A percentile compares a stretch with the other conserved stretches of the same genome.
These are phyloP conservation scores for Melanotaenia parkinsoni DNA, from an alignment of 2,797 vertebrate genomes.

Conservation along the genomic window DNA sequence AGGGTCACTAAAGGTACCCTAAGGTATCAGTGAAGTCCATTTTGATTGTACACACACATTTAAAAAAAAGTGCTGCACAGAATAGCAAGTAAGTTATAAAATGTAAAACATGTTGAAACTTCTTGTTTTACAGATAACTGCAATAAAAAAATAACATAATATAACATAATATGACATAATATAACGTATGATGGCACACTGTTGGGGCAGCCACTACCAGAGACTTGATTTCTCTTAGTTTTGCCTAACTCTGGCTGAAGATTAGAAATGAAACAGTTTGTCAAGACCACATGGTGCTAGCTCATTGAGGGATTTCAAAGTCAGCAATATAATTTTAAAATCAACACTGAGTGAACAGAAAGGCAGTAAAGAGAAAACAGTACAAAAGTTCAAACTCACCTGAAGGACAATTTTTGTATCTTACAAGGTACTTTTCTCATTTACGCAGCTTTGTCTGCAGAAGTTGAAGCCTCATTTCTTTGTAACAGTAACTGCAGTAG, in stretches of 20 bases:
- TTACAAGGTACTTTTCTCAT: not conserved
- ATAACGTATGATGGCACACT: not conserved
- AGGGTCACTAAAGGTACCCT: not conserved
- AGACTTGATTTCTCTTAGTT: not conserved
- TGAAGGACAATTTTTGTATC: not conserved
- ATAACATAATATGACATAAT: not conserved
- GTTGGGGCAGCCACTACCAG: not conserved
- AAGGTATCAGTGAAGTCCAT: too few species aligned
- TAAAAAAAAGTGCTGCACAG: too few species aligned
- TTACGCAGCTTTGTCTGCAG: not conserved
- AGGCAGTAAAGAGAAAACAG: not conserved
- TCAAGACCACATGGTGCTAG: not conserved
- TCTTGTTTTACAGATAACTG: not conserved
- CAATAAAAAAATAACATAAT: not conserved
- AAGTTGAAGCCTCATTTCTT: not conserved
- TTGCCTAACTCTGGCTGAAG: not conserved
- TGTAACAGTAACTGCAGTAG: not conserved
- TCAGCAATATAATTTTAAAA: not conserved
- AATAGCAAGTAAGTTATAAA: too few species aligned
- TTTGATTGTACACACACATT: too few species aligned
- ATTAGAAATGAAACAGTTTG: not conserved
- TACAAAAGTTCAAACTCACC: not conserved
- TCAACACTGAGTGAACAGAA: not conserved
- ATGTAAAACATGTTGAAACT: too few species aligned
- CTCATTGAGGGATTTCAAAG: slow-evolving; percentile 1